Base-by-base conservation (phyloP, 2,888 invertebrate species). In the Esperia sulphurella region DNA sequence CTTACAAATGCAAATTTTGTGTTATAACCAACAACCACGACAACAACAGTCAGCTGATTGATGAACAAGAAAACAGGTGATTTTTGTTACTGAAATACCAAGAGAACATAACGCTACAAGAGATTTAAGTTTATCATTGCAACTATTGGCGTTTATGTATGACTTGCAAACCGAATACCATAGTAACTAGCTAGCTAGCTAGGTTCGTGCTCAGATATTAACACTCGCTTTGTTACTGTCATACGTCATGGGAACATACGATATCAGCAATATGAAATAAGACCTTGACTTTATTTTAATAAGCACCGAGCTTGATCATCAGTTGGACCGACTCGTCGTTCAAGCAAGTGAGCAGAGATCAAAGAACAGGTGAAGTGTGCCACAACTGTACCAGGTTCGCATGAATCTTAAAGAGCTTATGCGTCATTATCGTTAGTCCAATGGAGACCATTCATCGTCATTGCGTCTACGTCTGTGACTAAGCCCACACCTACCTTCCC, bases 321-420 rank as follows among this genome's bases (percentile, higher is more conserved):
- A 31, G 9, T n/a, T n/a, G 3, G n/a, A 35, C 3, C 35, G 10
- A n/a, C n/a, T 35, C 35, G 10, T 9, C 6, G n/a, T 10, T n/a
- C n/a, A n/a, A n/a, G 35, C 33, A 33, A 45, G 41, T 29, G 52
- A 54, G 50, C 50, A 55, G 56, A 65, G 69, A 70, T 68, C 65
- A 71, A 67, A 68, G 69, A 73, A 72, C 77, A 76, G 72, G 71
- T 76, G 72, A 71, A 68, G 61, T 71, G 67, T 68, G 68, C 70
- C 65, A 70, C 68, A 54, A 52, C 49, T 48, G 54, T 71, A 79
- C 77, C 58, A 74, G 75, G 78, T 56, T 52, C 46, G 46, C 75
- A 78, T 73, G 60, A 64, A 45, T 51, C 51, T 44, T 44, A 49
- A 59, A 59, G 65, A 66, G 63, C 61, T 69, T 59, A 55, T 49